Percentiles rank a stretch among this genome's conserved stretches.
Conservation (phyloP, 2,888 invertebrate genomes). For the Chelonus formosanus region DNA sequence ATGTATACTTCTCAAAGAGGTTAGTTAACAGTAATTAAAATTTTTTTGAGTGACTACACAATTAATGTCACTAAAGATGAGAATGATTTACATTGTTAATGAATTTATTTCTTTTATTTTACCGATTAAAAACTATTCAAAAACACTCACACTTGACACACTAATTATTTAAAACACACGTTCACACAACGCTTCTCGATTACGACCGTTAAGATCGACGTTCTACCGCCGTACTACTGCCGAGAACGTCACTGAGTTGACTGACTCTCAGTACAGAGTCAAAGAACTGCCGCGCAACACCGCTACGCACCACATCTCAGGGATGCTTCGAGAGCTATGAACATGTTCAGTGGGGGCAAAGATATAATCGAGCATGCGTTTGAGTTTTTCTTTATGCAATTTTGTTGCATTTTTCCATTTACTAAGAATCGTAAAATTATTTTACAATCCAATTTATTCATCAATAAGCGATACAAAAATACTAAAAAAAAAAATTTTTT, state of each 20-base stretch:
- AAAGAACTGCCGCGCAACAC: slow-evolving; percentile 58
- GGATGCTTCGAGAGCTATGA: slow-evolving; percentile 10
- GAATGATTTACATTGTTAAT: background rate
- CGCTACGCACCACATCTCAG: slow-evolving; percentile 50
- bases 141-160: background rate
- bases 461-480: too few species aligned
- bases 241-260: slow-evolving; percentile 62
- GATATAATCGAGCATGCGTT: slow-evolving; percentile 3
- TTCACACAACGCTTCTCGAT: slow-evolving; percentile 21
- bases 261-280: slow-evolving; percentile 60
- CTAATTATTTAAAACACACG: background rate
- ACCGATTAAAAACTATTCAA: background rate
- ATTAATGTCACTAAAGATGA: too few species aligned
- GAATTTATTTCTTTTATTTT: background rate
- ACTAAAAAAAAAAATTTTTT: background rate
- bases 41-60: too few species aligned
- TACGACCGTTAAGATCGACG: slow-evolving; percentile 31
- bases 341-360: background rate
- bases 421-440: too few species aligned
- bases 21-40: too few species aligned
- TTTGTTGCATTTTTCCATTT: background rate
- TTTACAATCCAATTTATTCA: too few species aligned
- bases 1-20: too few species aligned
- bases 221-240: slow-evolving; percentile 40
- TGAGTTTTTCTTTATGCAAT: background rate